Percentiles rank a stretch among this genome's conserved stretches.
phyloP scores from a whole-genome alignment of 2,113 vertebrate species.

The Jaculus jaculus region DNA sequence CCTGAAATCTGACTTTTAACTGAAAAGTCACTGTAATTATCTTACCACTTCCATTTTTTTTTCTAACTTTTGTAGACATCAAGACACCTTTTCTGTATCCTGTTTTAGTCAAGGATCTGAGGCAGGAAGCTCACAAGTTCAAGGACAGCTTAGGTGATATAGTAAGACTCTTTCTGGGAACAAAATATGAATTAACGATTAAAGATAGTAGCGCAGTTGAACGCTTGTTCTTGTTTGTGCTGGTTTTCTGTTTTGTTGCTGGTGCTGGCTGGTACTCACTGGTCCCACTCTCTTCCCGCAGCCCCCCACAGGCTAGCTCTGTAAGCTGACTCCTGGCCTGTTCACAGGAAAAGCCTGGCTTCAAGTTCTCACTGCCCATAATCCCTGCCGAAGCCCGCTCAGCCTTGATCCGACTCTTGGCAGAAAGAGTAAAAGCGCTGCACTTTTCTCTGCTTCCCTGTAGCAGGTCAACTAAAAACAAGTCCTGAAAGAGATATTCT shows the following conservation, averaged over 20 bases:
- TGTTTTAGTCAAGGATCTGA: neutral
- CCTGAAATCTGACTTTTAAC: neutral
- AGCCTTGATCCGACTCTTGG: neutral
- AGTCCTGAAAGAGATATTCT: neutral
- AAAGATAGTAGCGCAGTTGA: neutral
- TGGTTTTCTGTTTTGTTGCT: neutral
- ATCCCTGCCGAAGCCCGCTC: neutral
- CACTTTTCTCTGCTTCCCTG: neutral
- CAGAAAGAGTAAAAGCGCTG: neutral
- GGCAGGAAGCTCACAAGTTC: neutral
- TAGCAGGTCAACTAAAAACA: neutral
- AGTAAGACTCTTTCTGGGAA: too few species aligned
- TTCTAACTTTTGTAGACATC: neutral
- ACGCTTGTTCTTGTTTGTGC: neutral
- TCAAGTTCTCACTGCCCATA: neutral
- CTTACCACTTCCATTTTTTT: neutral
- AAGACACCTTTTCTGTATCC: neutral
- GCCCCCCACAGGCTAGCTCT: neutral
- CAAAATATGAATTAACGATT: neutral
- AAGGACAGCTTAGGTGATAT: neutral
- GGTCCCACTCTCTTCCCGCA: neutral
- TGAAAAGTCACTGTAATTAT: slow-evolving; percentile 33
- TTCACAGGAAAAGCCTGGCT: neutral
- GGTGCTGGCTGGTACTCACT: neutral
- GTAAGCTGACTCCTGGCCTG: neutral